Evolutionary conservation across 2,888 invertebrate genomes (phyloP), one percentile per base, ranked within the genome.

Genomic region (Griposia aprilina): DNA sequence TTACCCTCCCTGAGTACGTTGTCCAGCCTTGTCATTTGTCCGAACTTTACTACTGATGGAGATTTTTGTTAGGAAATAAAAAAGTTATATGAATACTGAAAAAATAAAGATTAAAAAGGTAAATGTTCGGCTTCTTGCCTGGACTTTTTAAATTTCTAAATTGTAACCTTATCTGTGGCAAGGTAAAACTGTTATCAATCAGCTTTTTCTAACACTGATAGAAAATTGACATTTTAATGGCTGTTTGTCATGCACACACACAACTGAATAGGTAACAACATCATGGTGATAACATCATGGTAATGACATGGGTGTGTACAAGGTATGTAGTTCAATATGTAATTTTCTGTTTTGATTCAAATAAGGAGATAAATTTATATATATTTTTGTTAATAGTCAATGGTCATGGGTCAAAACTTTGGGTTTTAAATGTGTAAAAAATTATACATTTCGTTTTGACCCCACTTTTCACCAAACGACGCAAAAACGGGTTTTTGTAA

Each of bases 171-270:
- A 30, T 20, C 20, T 50, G 13, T 30, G 10, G 15, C 13, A 20
- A 11, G 10, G 11, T 23, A 55, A 63, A 41, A 41, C 26, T 23
- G 45, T 74, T 74, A 59, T 80, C 81, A 74, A 68, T 59, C 48
- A 60, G 15, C 13, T 71, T 59, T 62, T 72, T 52, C 15, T 36
- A 72, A 48, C 20, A 48, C 55, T 81, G 17, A 72, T 81, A 78
- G 65, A 63, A 83, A 72, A 83, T 83, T 59, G 68, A 65, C 2
- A 1, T 67, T 59, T 17, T 83, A 83, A 81, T 60, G 48, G 23
- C 0, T 20, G 13, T 68, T 63, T 69, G 41, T 55, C 81, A 82
- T 78, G 81, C 81, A 78, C 17, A 57, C 23, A 65, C 41, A 45
- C 57, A 50, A 66, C 23, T 76, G 5, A 30, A 78, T 50, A 55